Conservation (phyloP, 2,113 vertebrate species). For the Alligator sinensis region DNA sequence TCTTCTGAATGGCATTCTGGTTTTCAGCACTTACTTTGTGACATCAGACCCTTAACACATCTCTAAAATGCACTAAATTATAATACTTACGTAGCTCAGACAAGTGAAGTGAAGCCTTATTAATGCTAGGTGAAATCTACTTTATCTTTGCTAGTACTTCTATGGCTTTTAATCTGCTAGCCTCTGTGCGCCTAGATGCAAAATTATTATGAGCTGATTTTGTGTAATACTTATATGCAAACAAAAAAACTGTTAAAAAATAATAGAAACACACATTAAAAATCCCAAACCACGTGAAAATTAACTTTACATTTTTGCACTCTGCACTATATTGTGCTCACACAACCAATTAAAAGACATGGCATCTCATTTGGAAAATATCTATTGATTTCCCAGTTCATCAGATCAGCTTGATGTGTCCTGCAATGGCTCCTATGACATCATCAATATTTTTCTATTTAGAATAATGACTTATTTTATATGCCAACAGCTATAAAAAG, state of each 20-base stretch:
- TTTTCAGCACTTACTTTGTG: not conserved
- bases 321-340: constrained; percentile 73
- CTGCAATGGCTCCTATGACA: constrained; percentile 80
- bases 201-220: constrained; percentile 13
- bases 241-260: constrained; percentile 29
- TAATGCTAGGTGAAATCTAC: constrained; percentile 13
- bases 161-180: constrained; percentile 39
- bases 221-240: constrained; percentile 33
- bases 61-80: not conserved
- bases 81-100: not conserved
- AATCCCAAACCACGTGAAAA: constrained; percentile 72
- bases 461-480: constrained; percentile 86
- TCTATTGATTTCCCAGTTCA: constrained; percentile 84
- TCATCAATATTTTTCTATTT: constrained; percentile 87
- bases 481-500: constrained; percentile 82
- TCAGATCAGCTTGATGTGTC: constrained; percentile 83
- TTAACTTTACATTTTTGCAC: constrained; percentile 72
- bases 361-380: constrained; percentile 83
- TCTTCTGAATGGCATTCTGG: constrained; percentile 9
- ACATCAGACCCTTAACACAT: not conserved
- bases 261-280: constrained; percentile 18
- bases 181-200: not conserved
- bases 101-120: not conserved
- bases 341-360: constrained; percentile 83
- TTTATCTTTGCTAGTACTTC: constrained; percentile 38